Evolutionary conservation across 2,797 vertebrate species (phyloP).

Genomic region (Tragopan temminckii): DNA sequence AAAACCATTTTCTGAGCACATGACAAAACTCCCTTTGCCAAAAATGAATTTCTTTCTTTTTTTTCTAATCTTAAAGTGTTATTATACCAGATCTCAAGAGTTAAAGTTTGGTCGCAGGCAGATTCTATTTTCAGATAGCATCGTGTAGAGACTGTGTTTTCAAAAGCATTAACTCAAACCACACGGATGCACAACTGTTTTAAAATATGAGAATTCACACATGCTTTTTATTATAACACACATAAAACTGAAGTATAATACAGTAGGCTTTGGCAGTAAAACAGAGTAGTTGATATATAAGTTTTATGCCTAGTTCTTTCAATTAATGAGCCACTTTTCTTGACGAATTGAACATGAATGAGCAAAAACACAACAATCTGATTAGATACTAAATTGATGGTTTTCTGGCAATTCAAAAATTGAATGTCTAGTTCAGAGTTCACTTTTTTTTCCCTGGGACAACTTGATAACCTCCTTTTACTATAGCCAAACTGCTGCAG

Average conservation of each 20-base stretch:
- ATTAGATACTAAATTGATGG: conserved; percentile 6
- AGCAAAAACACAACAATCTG: conserved; percentile 31
- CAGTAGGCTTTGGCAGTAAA: conserved; percentile 77
- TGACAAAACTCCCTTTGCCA: conserved; percentile 46
- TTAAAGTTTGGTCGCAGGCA: conserved; percentile 75
- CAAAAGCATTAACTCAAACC: conserved; percentile 81
- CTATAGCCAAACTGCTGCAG: conserved; percentile 46
- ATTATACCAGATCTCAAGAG: conserved; percentile 73
- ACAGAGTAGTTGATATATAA: conserved; percentile 61
- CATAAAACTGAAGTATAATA: conserved; percentile 74
- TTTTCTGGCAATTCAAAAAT: conserved; percentile 30
- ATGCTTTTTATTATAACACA: conserved; percentile 79
- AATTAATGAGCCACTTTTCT: conserved; percentile 65
- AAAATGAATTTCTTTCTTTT: conserved; percentile 46
- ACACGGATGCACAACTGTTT: conserved; percentile 74
- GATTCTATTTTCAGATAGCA: conserved; percentile 78
- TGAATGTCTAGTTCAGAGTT: background rate
- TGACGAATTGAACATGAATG: conserved; percentile 43
- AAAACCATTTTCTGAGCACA: conserved; percentile 12
- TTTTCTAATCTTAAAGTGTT: conserved; percentile 27
- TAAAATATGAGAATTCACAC: conserved; percentile 77
- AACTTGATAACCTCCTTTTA: conserved; percentile 49
- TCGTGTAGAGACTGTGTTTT: conserved; percentile 71
- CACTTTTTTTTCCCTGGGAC: background rate
- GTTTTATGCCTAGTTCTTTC: conserved; percentile 67